These are phyloP conservation scores for Talpa occidentalis DNA, from an alignment of 2,113 vertebrate species.

Conservation along the genomic window DNA sequence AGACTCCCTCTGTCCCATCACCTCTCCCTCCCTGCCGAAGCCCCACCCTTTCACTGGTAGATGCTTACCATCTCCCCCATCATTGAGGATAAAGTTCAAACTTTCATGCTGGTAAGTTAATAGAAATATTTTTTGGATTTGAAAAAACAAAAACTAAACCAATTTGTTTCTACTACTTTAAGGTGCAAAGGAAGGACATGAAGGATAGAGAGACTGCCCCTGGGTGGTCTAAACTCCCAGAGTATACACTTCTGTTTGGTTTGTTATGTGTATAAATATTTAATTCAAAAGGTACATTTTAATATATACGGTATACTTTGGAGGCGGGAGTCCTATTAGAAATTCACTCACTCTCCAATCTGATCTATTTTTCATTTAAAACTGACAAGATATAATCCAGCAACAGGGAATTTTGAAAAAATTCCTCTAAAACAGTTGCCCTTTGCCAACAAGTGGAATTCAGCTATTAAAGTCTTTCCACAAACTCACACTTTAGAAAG, in stretches of 20 bases:
- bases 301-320: background rate
- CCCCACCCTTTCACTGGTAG: too few relatives aligned
- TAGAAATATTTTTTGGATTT: background rate
- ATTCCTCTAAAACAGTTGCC: background rate
- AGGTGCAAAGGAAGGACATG: background rate
- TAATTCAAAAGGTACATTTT: background rate
- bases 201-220: background rate
- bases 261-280: fast-evolving
- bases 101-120: background rate
- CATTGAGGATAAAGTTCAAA: background rate
- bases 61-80: too few relatives aligned
- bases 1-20: too few relatives aligned
- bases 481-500: background rate
- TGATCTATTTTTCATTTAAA: background rate
- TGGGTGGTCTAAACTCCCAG: background rate
- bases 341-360: background rate
- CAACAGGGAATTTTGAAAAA: too few relatives aligned
- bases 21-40: too few relatives aligned
- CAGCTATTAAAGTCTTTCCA: background rate
- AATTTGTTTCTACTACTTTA: background rate
- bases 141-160: background rate
- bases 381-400: background rate
- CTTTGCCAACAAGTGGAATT: background rate
- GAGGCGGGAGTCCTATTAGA: background rate
- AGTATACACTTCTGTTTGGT: background rate